These are phyloP conservation scores for Falco rusticolus DNA, from an alignment of 2,797 vertebrate species.

Conservation along the genomic window DNA sequence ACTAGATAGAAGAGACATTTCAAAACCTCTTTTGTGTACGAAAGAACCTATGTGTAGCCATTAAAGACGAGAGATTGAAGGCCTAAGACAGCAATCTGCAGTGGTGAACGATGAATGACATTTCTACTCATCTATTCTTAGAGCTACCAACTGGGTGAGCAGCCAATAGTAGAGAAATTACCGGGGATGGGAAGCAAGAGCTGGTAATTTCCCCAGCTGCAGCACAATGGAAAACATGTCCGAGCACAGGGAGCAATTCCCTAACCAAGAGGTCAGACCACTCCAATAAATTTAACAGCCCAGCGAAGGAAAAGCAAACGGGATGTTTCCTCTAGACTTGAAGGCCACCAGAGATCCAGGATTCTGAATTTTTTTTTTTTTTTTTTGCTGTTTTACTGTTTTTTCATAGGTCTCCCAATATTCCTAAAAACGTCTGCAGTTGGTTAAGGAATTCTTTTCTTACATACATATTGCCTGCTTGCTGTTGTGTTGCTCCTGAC, in stretches of 20 bases:
- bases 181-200: background rate
- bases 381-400: background rate
- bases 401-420: accelerated
- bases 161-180: background rate
- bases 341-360: background rate
- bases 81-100: background rate
- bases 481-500: background rate
- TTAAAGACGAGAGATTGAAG: background rate
- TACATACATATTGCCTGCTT: background rate
- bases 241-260: background rate
- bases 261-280: background rate
- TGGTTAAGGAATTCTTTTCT: background rate
- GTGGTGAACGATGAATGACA: background rate
- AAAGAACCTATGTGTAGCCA: background rate
- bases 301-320: background rate
- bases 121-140: background rate
- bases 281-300: background rate
- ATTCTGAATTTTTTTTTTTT: background rate
- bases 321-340: background rate
- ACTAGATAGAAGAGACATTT: background rate
- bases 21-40: background rate
- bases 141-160: background rate
- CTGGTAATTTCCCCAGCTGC: background rate
- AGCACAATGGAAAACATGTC: background rate
- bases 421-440: background rate